A percentile compares a stretch with the other conserved stretches of the same genome.
These are phyloP conservation scores for Aspidiotus rigidus DNA, from an alignment of 2,888 invertebrate species.

Conservation along the genomic window DNA sequence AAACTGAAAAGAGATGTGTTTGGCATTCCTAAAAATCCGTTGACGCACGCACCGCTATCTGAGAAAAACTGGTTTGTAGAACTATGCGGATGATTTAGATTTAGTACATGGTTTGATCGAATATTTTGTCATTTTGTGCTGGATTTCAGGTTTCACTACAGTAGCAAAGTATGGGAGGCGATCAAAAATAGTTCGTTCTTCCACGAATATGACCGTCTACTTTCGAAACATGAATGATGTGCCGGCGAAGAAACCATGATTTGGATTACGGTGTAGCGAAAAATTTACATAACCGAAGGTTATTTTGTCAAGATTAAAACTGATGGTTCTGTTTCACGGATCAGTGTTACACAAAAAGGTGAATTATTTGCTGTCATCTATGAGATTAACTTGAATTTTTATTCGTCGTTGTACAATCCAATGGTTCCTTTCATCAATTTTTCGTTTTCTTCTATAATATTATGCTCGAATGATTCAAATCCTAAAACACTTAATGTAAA, in stretches of 20 bases:
- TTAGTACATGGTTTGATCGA: constrained; percentile 7
- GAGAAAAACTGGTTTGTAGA: constrained; percentile 63
- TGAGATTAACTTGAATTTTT: too few relatives aligned
- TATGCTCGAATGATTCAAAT: too few relatives aligned
- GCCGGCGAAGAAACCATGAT: background rate
- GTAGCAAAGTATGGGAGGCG: constrained; percentile 72
- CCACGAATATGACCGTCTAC: constrained; percentile 70
- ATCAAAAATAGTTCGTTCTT: constrained; percentile 75
- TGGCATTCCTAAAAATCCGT: constrained; percentile 57
- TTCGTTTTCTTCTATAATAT: too few relatives aligned
- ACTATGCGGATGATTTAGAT: constrained; percentile 31
- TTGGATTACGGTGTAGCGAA: constrained; percentile 6
- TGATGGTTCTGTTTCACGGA: too few relatives aligned
- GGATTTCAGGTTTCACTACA: constrained; percentile 58
- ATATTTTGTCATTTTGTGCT: too few relatives aligned
- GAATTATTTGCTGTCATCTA: too few relatives aligned
- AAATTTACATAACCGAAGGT: background rate
- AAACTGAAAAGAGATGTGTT: constrained; percentile 60
- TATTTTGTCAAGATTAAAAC: background rate
- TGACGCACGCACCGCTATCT: constrained; percentile 63
- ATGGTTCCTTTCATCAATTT: too few relatives aligned
- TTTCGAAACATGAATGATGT: constrained; percentile 48
- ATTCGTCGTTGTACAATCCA: too few relatives aligned
- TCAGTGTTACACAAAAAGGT: too few relatives aligned
- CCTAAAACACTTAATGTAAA: too few relatives aligned